Evolutionary conservation across 2,113 vertebrate species (phyloP).

Genomic region (Gyps fulvus): DNA sequence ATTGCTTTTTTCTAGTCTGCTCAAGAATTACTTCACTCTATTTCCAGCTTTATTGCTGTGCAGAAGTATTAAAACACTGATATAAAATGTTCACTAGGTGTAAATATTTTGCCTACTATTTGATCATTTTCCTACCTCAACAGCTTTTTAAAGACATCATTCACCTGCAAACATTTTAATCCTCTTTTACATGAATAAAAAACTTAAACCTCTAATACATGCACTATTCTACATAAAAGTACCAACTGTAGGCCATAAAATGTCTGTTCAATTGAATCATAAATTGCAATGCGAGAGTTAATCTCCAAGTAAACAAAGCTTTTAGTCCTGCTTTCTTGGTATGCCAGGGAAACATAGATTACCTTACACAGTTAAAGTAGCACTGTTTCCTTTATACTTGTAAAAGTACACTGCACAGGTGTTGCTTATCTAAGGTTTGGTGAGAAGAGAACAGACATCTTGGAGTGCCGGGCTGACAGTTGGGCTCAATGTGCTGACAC

Average conservation of each 20-base stretch:
- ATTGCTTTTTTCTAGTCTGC: not conserved
- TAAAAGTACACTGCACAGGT: not conserved
- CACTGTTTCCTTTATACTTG: not conserved
- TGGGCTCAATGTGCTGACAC: not conserved
- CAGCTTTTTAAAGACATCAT: not conserved
- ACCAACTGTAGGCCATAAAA: not conserved
- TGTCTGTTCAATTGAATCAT: not conserved
- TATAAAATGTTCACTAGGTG: not conserved
- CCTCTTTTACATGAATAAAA: not conserved
- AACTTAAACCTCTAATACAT: not conserved
- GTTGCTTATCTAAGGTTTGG: not conserved
- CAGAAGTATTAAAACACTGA: not conserved
- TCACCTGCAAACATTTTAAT: not conserved
- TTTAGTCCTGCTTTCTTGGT: not conserved
- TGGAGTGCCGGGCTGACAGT: not conserved
- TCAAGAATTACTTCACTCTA: not conserved
- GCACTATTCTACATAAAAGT: not conserved
- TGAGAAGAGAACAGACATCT: not conserved
- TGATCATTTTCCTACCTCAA: not conserved
- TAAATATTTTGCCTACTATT: not conserved
- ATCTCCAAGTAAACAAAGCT: not conserved
- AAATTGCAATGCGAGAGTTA: not conserved
- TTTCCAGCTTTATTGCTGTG: constrained; percentile 9
- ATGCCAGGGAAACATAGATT: not conserved
- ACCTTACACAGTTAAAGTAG: not conserved